These are phyloP conservation scores for Hyles lineata DNA, from an alignment of 2,888 invertebrate genomes.

Conservation along the genomic window DNA sequence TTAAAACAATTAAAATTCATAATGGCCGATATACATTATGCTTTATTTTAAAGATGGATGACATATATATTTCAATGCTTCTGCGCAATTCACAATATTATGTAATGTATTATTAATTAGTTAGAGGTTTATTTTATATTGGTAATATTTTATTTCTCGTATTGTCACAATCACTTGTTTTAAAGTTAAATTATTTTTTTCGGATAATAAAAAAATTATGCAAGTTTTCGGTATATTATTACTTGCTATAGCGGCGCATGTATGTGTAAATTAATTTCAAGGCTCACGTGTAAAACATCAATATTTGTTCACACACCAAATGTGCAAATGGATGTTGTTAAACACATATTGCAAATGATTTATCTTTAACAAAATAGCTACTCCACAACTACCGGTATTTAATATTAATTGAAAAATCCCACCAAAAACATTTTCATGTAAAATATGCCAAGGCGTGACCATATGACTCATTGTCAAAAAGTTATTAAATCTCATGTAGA, in stretches of 20 bases:
- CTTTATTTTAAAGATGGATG: no score
- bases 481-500: no score
- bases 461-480: no score
- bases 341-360: not conserved
- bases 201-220: no score
- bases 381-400: not conserved
- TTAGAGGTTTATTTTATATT: not conserved
- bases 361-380: not conserved
- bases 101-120: no score
- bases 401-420: not conserved
- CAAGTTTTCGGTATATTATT: not conserved
- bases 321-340: slow-evolving; percentile 1
- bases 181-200: no score
- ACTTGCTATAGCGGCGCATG: not conserved
- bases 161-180: not conserved
- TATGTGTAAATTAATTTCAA: not conserved
- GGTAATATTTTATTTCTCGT: not conserved
- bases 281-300: not conserved
- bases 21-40: not conserved
- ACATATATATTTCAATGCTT: no score
- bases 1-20: not conserved
- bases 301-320: slow-evolving; percentile 11
- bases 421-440: no score
- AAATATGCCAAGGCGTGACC: no score
- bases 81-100: no score